Conservation (phyloP, 2,888 invertebrate genomes). For the Luperina testacea region DNA sequence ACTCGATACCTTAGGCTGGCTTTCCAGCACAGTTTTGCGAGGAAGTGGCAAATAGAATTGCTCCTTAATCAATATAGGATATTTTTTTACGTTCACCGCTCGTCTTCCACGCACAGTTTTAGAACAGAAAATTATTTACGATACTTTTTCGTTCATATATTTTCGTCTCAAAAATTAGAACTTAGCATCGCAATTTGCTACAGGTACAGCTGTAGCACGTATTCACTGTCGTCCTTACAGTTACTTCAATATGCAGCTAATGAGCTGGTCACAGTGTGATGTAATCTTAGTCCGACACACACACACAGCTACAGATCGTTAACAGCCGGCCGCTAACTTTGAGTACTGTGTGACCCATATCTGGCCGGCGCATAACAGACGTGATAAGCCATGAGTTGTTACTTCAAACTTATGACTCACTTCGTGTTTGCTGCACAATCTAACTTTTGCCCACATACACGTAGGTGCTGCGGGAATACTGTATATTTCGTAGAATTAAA, state of each 20-base stretch:
- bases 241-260: constrained; percentile 42
- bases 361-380: constrained; percentile 36
- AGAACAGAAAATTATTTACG: neutral
- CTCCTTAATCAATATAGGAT: neutral
- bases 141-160: neutral
- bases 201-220: neutral
- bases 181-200: neutral
- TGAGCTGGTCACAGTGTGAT: constrained; percentile 40
- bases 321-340: constrained; percentile 47
- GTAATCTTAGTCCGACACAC: constrained; percentile 8
- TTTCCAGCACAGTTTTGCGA: neutral
- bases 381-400: constrained; percentile 54
- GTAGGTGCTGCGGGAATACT: neutral
- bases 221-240: neutral
- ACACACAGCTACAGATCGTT: constrained; percentile 42
- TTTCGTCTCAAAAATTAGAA: neutral
- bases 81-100: too few species aligned
- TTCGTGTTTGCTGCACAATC: constrained; percentile 21
- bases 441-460: constrained; percentile 15
- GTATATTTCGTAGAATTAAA: neutral
- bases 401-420: constrained; percentile 49
- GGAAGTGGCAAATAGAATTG: neutral
- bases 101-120: neutral
- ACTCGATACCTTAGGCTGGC: too few species aligned
- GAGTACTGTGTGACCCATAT: constrained; percentile 59